Conservation (phyloP, 2,113 vertebrate species). For the Natator depressus region DNA sequence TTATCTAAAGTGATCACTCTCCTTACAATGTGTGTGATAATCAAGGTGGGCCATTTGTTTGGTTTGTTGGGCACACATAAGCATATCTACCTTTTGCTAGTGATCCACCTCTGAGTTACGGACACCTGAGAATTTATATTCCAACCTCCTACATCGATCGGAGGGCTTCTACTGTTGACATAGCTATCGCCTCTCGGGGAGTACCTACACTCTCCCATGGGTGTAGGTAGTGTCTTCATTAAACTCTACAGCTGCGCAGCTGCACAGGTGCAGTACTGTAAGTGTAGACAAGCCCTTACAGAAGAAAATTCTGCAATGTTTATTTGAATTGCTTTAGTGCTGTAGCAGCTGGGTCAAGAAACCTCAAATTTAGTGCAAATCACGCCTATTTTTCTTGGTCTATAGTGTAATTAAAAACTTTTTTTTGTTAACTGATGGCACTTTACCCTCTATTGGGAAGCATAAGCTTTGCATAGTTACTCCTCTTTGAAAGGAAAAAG, state of each 20-base stretch:
- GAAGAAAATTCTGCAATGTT: neutral
- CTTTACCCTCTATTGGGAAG: neutral
- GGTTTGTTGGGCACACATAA: too few relatives aligned
- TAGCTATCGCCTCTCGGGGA: neutral
- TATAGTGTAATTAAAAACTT: neutral
- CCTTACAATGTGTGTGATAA: too few relatives aligned
- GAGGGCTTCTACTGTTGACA: neutral
- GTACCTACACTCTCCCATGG: neutral
- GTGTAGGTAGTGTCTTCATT: neutral
- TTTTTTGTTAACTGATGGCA: accelerated
- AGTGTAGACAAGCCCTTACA: neutral
- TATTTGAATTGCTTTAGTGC: neutral
- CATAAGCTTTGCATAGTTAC: constrained; percentile 35
- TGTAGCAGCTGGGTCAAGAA: neutral
- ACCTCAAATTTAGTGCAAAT: neutral
- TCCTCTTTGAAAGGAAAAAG: neutral
- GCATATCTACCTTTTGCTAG: neutral
- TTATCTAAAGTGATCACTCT: too few relatives aligned
- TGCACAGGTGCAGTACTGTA: too few relatives aligned
- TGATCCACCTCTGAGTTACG: neutral
- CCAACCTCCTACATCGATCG: neutral
- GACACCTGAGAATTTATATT: neutral
- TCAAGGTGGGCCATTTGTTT: too few relatives aligned
- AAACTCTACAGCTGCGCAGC: neutral
- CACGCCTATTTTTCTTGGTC: neutral